These are phyloP conservation scores for Sebastes dallii DNA, from an alignment of 2,797 vertebrate species.

Conservation along the genomic window DNA sequence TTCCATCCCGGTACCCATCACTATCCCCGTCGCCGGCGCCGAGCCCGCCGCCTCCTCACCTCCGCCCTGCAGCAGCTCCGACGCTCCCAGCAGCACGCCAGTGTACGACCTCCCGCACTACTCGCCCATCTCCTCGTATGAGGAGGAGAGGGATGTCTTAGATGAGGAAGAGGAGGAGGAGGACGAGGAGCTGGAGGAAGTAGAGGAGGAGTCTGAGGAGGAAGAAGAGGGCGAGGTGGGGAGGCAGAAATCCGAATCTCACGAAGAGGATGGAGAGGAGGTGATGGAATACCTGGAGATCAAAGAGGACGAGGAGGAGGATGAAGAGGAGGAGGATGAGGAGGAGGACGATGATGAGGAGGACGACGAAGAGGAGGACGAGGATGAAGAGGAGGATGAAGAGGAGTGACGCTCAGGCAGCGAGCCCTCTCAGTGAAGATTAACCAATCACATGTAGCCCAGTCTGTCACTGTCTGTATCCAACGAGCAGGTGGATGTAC, in stretches of 20 bases:
- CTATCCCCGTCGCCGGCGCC: conserved; percentile 35
- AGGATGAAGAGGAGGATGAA: neutral
- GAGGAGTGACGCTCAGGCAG: conserved; percentile 46
- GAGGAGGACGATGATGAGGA: conserved; percentile 39
- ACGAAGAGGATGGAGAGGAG: conserved; percentile 39
- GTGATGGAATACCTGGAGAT: conserved; percentile 60
- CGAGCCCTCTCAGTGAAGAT: neutral
- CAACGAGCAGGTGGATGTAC: neutral
- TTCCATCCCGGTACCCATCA: conserved; percentile 61
- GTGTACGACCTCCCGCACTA: conserved; percentile 70
- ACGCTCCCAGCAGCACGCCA: conserved; percentile 48
- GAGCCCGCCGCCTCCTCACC: conserved; percentile 5
- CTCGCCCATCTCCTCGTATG: conserved; percentile 80
- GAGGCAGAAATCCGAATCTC: conserved; percentile 41
- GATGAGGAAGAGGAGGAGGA: conserved; percentile 62
- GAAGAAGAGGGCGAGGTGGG: conserved; percentile 44
- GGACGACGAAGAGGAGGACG: conserved; percentile 1
- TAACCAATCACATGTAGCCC: neutral
- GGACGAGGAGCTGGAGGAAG: conserved; percentile 26
- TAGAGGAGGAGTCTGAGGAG: conserved; percentile 44
- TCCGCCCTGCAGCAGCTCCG: conserved; percentile 39
- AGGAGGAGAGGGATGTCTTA: conserved; percentile 69
- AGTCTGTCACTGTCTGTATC: conserved; percentile 26
- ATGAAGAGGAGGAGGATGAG: conserved; percentile 8
- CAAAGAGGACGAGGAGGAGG: conserved; percentile 41